Conservation (phyloP, 2,888 invertebrate species). For the Apocheima hispidaria region DNA sequence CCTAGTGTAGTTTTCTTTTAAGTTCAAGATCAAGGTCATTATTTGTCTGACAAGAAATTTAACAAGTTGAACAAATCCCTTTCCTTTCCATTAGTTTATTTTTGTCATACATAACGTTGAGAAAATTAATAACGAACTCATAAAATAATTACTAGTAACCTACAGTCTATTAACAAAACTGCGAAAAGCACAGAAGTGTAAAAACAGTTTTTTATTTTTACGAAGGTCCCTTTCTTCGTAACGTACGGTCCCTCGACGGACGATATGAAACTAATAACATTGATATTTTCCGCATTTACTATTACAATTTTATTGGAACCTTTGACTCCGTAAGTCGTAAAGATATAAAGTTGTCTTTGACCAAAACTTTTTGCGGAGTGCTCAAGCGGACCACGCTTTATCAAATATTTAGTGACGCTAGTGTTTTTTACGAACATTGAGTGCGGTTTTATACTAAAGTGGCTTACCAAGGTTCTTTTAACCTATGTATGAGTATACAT, state of each 20-base stretch:
- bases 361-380: conserved; percentile 57
- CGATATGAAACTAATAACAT: conserved; percentile 61
- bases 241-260: conserved; percentile 19
- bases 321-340: conserved; percentile 53
- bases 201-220: conserved; percentile 11
- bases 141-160: not conserved
- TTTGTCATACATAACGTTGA: too few relatives aligned
- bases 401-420: conserved; percentile 57
- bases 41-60: too few relatives aligned
- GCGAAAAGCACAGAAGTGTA: not conserved
- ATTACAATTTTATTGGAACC: conserved; percentile 54
- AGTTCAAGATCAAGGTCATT: too few relatives aligned
- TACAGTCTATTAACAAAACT: not conserved
- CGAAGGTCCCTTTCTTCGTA: too few relatives aligned
- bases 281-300: conserved; percentile 57
- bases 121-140: too few relatives aligned
- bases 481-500: too few relatives aligned
- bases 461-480: conserved; percentile 1
- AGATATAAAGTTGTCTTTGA: conserved; percentile 57
- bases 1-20: too few relatives aligned
- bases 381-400: conserved; percentile 50
- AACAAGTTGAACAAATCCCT: too few relatives aligned
- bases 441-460: conserved; percentile 22
- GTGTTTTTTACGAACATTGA: conserved; percentile 48
- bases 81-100: too few relatives aligned